Percentiles rank a stretch among this genome's conserved stretches.
Conservation (phyloP, 2,888 invertebrate genomes). For the Lycia hirtaria region DNA sequence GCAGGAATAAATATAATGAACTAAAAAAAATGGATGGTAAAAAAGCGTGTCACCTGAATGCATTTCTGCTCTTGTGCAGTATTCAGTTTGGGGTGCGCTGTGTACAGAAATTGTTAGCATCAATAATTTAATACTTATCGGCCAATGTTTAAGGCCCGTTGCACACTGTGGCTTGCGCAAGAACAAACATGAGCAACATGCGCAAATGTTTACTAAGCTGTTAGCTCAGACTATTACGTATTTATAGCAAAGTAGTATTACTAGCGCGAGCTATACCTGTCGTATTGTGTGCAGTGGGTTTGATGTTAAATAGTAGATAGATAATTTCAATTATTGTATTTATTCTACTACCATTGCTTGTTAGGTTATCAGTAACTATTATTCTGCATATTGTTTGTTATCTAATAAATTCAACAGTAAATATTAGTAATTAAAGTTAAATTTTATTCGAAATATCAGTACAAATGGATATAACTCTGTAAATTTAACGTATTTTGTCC, state of each 20-base stretch:
- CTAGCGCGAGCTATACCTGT: too few species aligned
- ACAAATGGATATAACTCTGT: neutral
- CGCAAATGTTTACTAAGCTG: too few species aligned
- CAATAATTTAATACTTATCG: neutral
- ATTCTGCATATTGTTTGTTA: too few species aligned
- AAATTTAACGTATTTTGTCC: conserved; percentile 45
- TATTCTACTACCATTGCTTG: too few species aligned
- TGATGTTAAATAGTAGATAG: too few species aligned
- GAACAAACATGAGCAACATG: neutral
- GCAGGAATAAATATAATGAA: conserved; percentile 56
- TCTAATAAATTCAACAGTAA: too few species aligned
- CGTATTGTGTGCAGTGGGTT: too few species aligned
- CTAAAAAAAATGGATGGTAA: conserved; percentile 44
- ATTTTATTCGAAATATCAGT: neutral
- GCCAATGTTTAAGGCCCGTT: too few species aligned
- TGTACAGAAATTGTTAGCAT: conserved; percentile 43
- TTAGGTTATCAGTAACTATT: too few species aligned
- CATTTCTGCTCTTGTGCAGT: conserved; percentile 65
- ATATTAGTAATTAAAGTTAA: neutral
- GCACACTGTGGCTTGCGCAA: neutral
- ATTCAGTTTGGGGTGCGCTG: conserved; percentile 64
- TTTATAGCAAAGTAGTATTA: too few species aligned
- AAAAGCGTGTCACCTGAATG: conserved; percentile 53
- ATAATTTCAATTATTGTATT: too few species aligned
- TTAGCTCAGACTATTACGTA: too few species aligned